These are phyloP conservation scores for Perizoma flavofasciatum DNA, from an alignment of 2,888 invertebrate genomes.

Conservation along the genomic window DNA sequence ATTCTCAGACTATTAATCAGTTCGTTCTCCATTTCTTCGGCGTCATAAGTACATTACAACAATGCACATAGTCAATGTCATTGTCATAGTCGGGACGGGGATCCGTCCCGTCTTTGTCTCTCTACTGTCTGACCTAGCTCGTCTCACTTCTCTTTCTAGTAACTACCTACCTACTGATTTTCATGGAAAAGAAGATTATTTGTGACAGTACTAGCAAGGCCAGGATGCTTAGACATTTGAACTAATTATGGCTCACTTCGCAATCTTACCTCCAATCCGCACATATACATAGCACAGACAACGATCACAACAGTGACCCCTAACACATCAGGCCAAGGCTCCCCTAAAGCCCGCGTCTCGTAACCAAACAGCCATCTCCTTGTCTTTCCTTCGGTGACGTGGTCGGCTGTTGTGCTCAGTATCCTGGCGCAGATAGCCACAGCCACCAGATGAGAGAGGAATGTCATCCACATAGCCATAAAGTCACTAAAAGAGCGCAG, in stretches of 20 bases:
- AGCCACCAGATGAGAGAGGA: constrained; percentile 84
- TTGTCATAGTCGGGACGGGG: too few species aligned
- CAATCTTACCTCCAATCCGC: constrained; percentile 78
- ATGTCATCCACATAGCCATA: constrained; percentile 84
- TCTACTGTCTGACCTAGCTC: not conserved
- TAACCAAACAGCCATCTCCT: constrained; percentile 85
- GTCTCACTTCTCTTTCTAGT: not conserved
- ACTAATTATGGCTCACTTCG: too few species aligned
- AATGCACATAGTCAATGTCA: not conserved
- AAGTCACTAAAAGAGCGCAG: constrained; percentile 81
- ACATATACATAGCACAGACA: constrained; percentile 85
- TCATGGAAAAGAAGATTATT: too few species aligned
- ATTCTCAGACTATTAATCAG: constrained; percentile 36
- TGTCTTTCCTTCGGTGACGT: constrained; percentile 84
- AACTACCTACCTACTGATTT: not conserved
- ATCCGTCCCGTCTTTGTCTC: not conserved
- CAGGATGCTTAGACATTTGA: too few species aligned
- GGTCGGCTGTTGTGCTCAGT: constrained; percentile 85
- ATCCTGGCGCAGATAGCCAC: constrained; percentile 85
- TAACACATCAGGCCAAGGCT: constrained; percentile 86
- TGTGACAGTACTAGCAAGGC: too few species aligned
- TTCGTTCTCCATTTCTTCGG: constrained; percentile 18
- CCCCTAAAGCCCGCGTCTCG: constrained; percentile 83
- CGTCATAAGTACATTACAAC: not conserved
- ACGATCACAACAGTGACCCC: constrained; percentile 85